These are phyloP conservation scores for Pampus argenteus DNA, from an alignment of 2,797 vertebrate genomes.

Conservation along the genomic window DNA sequence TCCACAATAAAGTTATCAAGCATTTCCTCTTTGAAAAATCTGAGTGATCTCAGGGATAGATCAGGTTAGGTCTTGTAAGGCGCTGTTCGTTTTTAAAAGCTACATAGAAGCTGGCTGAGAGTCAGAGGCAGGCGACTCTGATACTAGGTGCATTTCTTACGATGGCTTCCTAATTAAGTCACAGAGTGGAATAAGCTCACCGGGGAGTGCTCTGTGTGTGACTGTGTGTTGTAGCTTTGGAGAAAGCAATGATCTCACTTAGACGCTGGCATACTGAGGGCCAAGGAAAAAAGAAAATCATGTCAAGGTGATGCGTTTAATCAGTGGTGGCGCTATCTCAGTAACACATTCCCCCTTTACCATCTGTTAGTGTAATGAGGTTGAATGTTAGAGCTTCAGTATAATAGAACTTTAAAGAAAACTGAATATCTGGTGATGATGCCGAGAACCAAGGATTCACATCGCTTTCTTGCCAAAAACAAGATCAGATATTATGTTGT, in stretches of 20 bases:
- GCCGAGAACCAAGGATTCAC: not conserved
- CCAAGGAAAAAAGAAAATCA: constrained; percentile 20
- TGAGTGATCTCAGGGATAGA: not conserved
- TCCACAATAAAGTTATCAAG: constrained; percentile 8
- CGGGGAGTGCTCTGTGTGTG: constrained; percentile 22
- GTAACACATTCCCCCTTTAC: constrained; percentile 15
- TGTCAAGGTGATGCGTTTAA: constrained; percentile 32
- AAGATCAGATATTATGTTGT: too few relatives aligned
- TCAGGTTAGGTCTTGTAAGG: not conserved
- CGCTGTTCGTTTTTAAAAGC: constrained; percentile 15
- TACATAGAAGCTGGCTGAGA: constrained; percentile 25
- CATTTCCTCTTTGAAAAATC: constrained; percentile 4
- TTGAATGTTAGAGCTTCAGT: not conserved
- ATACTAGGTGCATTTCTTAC: constrained; percentile 50
- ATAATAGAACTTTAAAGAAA: not conserved
- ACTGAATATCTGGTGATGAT: not conserved
- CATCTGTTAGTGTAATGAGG: constrained; percentile 11
- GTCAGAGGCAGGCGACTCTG: constrained; percentile 21
- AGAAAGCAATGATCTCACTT: constrained; percentile 35
- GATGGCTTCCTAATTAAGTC: constrained; percentile 61
- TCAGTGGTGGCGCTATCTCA: not conserved
- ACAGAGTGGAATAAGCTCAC: constrained; percentile 26
- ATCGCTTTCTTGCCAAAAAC: too few relatives aligned
- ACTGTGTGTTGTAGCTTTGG: constrained; percentile 17
- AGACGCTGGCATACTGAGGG: constrained; percentile 3